Conservation (phyloP, 1,140 invertebrate genomes). For the Spodoptera frugiperda region DNA sequence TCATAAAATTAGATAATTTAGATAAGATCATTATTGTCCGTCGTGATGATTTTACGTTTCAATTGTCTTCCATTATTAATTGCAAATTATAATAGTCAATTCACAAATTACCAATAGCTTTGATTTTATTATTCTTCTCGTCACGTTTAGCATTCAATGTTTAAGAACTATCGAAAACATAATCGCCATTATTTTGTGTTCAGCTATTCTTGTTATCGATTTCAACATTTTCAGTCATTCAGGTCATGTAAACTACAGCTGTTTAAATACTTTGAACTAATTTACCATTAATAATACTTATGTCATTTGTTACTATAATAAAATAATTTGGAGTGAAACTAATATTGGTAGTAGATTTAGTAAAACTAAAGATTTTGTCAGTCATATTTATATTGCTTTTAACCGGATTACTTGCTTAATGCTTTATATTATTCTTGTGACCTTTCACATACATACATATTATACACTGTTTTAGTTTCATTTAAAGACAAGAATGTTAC, state of each 20-base stretch:
- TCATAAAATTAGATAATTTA: too few species aligned
- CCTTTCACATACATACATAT: too few species aligned
- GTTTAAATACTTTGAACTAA: constrained; percentile 19
- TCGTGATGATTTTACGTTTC: too few species aligned
- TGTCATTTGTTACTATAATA: neutral
- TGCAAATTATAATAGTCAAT: neutral
- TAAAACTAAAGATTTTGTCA: too few species aligned
- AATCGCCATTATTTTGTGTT: constrained; percentile 6
- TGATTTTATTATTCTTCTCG: neutral
- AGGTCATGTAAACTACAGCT: neutral
- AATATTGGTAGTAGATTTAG: too few species aligned
- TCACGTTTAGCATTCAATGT: neutral
- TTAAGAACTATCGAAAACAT: neutral
- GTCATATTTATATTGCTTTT: too few species aligned
- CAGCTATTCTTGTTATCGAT: neutral
- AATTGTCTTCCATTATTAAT: neutral
- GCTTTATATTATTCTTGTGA: too few species aligned
- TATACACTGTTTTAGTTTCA: too few species aligned
- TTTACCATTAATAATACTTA: constrained; percentile 2
- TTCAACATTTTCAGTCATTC: constrained; percentile 23
- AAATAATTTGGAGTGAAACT: too few species aligned
- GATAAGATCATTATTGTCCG: too few species aligned
- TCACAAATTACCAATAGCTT: neutral
- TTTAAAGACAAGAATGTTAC: too few species aligned
- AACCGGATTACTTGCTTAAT: too few species aligned